Percentiles rank a stretch among this genome's conserved stretches.
These are phyloP conservation scores for Oceanites oceanicus DNA, from an alignment of 2,113 vertebrate genomes.

Conservation along the genomic window DNA sequence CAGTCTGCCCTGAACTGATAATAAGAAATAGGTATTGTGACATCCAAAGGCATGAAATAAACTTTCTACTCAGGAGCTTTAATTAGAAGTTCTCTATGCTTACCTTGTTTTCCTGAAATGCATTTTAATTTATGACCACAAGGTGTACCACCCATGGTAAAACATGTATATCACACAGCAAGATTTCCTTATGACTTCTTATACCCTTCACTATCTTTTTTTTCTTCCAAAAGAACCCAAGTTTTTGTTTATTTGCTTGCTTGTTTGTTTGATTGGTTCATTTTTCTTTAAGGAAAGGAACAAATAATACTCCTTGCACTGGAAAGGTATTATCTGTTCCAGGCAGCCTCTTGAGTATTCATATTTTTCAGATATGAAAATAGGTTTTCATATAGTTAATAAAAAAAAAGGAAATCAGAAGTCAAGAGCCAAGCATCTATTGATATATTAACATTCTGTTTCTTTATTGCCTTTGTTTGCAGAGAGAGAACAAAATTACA, in stretches of 20 bases:
- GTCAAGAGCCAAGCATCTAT: not conserved
- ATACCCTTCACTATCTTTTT: fast-evolving
- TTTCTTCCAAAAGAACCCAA: not conserved
- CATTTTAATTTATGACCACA: not conserved
- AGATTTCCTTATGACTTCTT: not conserved
- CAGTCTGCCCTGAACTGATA: not conserved
- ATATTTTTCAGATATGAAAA: not conserved
- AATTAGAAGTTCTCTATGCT: fast-evolving
- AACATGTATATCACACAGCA: not conserved
- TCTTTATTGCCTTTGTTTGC: not conserved
- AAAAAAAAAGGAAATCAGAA: not conserved
- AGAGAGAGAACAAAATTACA: not conserved
- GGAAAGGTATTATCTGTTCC: not conserved
- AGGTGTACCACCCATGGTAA: not conserved
- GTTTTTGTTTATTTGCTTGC: not conserved
- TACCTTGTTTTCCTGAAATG: not conserved
- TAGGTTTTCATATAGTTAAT: not conserved
- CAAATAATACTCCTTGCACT: not conserved
- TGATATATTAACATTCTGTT: not conserved
- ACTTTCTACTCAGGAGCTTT: not conserved
- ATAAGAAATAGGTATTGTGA: not conserved
- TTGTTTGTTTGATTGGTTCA: not conserved
- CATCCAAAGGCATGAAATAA: not conserved
- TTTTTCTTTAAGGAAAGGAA: not conserved
- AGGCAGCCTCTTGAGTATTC: not conserved